Conservation (phyloP, 2,888 invertebrate species). For the Trimorus sp. region DNA sequence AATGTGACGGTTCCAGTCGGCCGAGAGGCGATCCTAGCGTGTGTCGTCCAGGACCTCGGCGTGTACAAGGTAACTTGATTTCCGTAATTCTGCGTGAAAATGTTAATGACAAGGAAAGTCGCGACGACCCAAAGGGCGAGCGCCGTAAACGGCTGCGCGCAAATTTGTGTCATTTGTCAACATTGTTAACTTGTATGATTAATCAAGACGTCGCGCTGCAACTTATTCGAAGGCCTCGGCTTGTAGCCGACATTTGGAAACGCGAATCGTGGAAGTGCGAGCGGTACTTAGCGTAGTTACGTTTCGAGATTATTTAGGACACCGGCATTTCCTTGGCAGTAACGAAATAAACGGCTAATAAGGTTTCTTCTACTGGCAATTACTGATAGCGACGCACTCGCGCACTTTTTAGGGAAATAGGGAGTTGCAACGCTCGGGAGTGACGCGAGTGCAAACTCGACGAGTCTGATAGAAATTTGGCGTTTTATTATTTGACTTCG, state of each 20-base stretch:
- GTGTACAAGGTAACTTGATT: conserved; percentile 88
- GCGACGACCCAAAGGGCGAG: conserved; percentile 10
- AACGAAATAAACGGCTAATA: conserved; percentile 57
- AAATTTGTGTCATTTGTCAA: conserved; percentile 39
- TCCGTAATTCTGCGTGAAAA: conserved; percentile 16
- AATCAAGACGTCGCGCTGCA: conserved; percentile 48
- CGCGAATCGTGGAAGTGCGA: conserved; percentile 44
- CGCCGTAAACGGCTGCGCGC: neutral
- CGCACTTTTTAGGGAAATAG: conserved; percentile 34
- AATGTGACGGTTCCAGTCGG: conserved; percentile 93
- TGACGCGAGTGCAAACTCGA: conserved; percentile 33
- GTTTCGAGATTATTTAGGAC: conserved; percentile 31
- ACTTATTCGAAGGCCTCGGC: conserved; percentile 29
- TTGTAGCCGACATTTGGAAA: conserved; percentile 36
- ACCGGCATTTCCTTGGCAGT: conserved; percentile 21
- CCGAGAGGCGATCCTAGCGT: conserved; percentile 91
- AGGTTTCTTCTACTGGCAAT: conserved; percentile 54
- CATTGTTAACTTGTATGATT: conserved; percentile 42
- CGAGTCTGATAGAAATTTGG: conserved; percentile 14
- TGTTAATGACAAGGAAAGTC: conserved; percentile 22
- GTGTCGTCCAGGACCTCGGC: conserved; percentile 91
- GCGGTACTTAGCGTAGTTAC: conserved; percentile 38
- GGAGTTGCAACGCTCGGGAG: conserved; percentile 46
- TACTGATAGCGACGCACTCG: conserved; percentile 28
- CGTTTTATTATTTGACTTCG: conserved; percentile 22